Evolutionary conservation across 2,888 invertebrate species (phyloP), one percentile per base, ranked within the genome.

Genomic region (Perithous albicinctus): DNA sequence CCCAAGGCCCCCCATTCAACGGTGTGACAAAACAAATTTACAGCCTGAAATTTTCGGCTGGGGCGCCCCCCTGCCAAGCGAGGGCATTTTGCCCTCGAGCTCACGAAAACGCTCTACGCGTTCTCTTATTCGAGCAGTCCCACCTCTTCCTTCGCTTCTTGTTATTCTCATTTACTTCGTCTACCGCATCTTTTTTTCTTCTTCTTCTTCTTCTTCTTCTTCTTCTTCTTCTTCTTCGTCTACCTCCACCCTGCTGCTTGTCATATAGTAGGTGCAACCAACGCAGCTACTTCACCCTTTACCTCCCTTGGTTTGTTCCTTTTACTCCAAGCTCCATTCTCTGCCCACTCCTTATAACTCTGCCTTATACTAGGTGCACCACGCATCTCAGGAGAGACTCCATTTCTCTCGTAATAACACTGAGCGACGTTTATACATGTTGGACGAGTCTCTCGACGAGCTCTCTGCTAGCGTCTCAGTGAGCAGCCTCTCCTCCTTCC

Each of bases 1-100:
- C 85, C 82, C 76, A 66, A 73, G 51, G n/a, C n/a, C n/a, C n/a
- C 59, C 80, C 85, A 84, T 85, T 85, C 85, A 76, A n/a, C 80
- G 80, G 84, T 87, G 88, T 87, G 87, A 89, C 89, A 88, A 88
- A 89, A 89, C 88, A 88, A 85, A 85, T 84, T 83, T 84, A 85
- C 82, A 76, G 67, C 82, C 74, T 77, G 78, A 82, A 77, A 80
- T 84, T 85, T 83, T 78, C 48, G 79, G 63, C 41, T 35, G 35
- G 83, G 73, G n/a, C n/a, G n/a, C n/a, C 78, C 84, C 85, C 86
- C 85, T 82, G 84, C 83, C 77, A 81, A 77, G 82, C 64, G 48
- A n/a, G n/a, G 38, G 23, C 75, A 66, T 80, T 54, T 64, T 61
- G 38, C 18, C n/a, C 43, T 64, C 32, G 59, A 48, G 54, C 43